Evolutionary conservation across 2,797 vertebrate species (phyloP).

Genomic region (Paratrypauchen microcephalus): DNA sequence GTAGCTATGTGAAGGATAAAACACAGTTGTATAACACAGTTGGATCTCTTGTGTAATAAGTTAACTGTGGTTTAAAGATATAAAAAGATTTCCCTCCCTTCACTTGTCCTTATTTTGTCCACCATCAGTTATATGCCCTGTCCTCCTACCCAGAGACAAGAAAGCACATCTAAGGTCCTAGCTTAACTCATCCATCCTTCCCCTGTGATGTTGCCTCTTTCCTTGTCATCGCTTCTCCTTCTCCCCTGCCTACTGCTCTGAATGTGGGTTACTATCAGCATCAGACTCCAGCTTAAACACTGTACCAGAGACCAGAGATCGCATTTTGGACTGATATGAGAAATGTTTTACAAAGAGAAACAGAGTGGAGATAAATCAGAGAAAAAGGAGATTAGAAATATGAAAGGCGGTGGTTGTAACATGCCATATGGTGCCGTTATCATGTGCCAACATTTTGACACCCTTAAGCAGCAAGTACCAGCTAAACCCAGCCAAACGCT

Average conservation of each 20-base stretch:
- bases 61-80: too few relatives aligned
- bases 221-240: neutral
- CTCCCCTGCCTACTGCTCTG: neutral
- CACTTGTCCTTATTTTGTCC: too few relatives aligned
- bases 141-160: neutral
- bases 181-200: neutral
- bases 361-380: neutral
- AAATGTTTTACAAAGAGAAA: constrained; percentile 2
- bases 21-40: too few relatives aligned
- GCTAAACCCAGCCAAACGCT: neutral
- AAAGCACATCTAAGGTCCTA: neutral
- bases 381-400: neutral
- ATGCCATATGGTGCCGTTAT: constrained; percentile 2
- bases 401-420: neutral
- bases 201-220: neutral
- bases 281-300: neutral
- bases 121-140: too few relatives aligned
- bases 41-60: too few relatives aligned
- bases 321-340: neutral
- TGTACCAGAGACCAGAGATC: neutral
- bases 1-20: too few relatives aligned
- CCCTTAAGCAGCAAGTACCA: neutral
- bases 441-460: neutral
- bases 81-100: too few relatives aligned
- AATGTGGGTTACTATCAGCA: constrained; percentile 16